These are phyloP conservation scores for Petaurus breviceps DNA, from an alignment of 2,113 vertebrate species.

Conservation along the genomic window DNA sequence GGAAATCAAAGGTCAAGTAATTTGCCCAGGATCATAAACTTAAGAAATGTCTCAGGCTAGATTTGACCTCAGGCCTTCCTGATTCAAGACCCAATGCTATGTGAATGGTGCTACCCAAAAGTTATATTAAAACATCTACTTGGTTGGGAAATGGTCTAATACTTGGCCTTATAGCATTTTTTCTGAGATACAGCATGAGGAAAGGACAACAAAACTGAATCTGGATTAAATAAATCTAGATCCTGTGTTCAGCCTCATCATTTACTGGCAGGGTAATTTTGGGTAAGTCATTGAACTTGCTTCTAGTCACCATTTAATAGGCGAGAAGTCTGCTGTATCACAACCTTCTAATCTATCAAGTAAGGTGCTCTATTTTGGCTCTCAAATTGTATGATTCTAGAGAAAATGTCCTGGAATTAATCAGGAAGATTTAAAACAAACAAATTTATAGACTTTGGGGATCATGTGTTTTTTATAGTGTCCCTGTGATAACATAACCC, in stretches of 20 bases:
- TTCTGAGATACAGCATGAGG: neutral
- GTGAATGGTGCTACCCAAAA: too few species aligned
- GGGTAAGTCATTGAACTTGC: neutral
- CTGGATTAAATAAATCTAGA: neutral
- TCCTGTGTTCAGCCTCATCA: neutral
- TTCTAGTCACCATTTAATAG: neutral
- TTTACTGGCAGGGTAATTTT: neutral
- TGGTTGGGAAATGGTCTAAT: too few species aligned
- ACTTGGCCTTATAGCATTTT: neutral
- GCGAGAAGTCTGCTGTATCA: neutral
- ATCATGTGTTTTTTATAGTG: constrained; percentile 50
- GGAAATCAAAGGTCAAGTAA: too few species aligned
- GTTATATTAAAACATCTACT: too few species aligned
- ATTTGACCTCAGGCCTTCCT: too few species aligned
- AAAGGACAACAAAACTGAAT: neutral
- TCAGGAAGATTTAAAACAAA: neutral
- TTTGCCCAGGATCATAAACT: too few species aligned
- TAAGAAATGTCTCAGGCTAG: too few species aligned
- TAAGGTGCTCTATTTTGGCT: neutral
- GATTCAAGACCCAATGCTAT: too few species aligned
- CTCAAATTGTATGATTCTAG: neutral
- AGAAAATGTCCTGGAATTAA: neutral
- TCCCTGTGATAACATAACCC: neutral
- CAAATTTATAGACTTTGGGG: neutral
- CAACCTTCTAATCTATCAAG: neutral